A percentile compares a stretch with the other conserved stretches of the same genome.
Evolutionary conservation across 2,888 invertebrate genomes (phyloP).

Genomic region (Cartodere bifasciata): DNA sequence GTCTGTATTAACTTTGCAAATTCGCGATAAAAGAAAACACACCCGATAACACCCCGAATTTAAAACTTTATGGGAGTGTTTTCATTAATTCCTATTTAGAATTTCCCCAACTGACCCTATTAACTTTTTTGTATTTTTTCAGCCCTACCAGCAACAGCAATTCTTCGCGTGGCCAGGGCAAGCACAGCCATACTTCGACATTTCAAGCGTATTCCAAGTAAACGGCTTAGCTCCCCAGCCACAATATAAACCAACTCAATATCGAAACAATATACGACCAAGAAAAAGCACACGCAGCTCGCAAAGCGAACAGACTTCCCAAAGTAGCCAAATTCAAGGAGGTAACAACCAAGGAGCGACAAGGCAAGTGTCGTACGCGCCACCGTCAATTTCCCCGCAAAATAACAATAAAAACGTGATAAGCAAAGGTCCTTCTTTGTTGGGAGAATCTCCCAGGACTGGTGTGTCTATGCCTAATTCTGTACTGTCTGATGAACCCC

Average conservation of each 20-base stretch:
- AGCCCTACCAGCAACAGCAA: slow-evolving; percentile 46
- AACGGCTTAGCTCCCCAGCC: slow-evolving; percentile 60
- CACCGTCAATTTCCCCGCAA: slow-evolving; percentile 16
- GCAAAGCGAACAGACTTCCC: slow-evolving; percentile 27
- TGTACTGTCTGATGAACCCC: no score
- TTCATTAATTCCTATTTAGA: not conserved
- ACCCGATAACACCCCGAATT: no score
- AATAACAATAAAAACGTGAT: slow-evolving; percentile 1
- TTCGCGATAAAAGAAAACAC: no score
- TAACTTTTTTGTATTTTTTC: slow-evolving; percentile 17
- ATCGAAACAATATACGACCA: slow-evolving; percentile 34
- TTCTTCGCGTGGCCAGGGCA: slow-evolving; percentile 44
- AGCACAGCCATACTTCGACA: slow-evolving; percentile 48
- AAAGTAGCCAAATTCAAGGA: slow-evolving; percentile 4
- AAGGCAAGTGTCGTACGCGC: slow-evolving; percentile 19
- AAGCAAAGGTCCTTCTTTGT: slow-evolving; percentile 13
- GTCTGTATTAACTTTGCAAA: no score
- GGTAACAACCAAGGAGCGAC: slow-evolving; percentile 10
- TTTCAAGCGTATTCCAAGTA: slow-evolving; percentile 56
- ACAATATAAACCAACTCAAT: slow-evolving; percentile 42
- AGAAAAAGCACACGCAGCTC: slow-evolving; percentile 22
- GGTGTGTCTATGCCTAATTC: no score
- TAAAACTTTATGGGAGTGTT: not conserved
- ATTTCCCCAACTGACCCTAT: no score
- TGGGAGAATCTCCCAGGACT: slow-evolving; percentile 16